Base-by-base conservation (phyloP, 2,797 vertebrate genomes). In the Hoplostethus atlanticus region DNA sequence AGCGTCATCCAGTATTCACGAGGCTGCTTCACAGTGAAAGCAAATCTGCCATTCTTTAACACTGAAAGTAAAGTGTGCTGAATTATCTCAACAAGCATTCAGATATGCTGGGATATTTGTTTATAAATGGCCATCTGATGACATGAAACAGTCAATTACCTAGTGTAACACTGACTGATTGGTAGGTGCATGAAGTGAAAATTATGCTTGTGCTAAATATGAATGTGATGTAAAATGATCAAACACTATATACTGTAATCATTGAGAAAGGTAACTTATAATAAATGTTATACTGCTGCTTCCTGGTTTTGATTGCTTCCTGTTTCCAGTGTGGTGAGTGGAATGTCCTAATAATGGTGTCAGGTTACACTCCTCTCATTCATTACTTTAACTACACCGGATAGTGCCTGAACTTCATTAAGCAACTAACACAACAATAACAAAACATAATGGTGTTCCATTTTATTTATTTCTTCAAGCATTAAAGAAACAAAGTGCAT, bases 241-340 rank as follows among this genome's bases (percentile, higher is more conserved):
- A 61, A 47, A 56, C 16, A 40, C 15, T n/a, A 55, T 75, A n/a
- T 77, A 64, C 38, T 80, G 77, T 84, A 88, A 79, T 82, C 8
- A 44, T 84, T 79, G 51, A 71, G 1, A 63, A 71, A 68, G 40
- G 64, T 84, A 53, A 85, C 72, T 34, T 44, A 48, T 5, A 90
- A 86, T 92, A 86, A 91, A 92, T 69, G 56, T 53, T 63, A 6
- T 57, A 58, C 74, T 76, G 56, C 68, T 80, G 50, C 61, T 54
- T 59, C 51, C 76, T 30, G 8, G 64, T 73, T 56, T 50, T 28
- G 28, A 28, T 28, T 28, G 28, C 28, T 28, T 28, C 28, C 16
- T 76, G 52, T 70, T 61, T 12, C 5, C 47, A 21, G 40, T 47
- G 16, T 46, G 15, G 25, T 62, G 17, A 53, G n/a, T 54, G 56